phyloP scores from a whole-genome alignment of 2,888 invertebrate species.

The Myathropa florea region DNA sequence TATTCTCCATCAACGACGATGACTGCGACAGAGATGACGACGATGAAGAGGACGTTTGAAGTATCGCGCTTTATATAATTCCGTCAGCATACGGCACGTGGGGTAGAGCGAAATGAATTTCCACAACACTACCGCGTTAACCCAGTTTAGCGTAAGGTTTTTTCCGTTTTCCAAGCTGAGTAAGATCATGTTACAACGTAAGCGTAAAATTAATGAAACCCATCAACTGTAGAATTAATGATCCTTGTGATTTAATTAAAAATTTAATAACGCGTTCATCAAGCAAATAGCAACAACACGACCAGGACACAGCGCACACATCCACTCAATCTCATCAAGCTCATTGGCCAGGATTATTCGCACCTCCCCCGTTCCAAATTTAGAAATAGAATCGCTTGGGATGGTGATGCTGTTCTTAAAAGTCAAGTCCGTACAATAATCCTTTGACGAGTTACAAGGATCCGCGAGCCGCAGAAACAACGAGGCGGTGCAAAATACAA shows the following conservation, averaged over 20 bases:
- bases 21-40: not conserved
- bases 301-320: slow-evolving; percentile 10
- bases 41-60: slow-evolving; percentile 36
- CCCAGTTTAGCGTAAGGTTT: slow-evolving; percentile 49
- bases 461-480: slow-evolving; percentile 3
- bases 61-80: slow-evolving; percentile 54
- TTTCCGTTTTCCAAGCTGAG: not conserved
- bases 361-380: not conserved
- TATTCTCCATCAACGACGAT: slow-evolving; percentile 5
- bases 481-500: slow-evolving; percentile 2
- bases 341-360: not conserved
- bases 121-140: slow-evolving; percentile 48
- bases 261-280: slow-evolving; percentile 69
- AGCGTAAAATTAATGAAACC: slow-evolving; percentile 71
- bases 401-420: not conserved
- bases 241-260: slow-evolving; percentile 71
- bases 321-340: not conserved
- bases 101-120: slow-evolving; percentile 35
- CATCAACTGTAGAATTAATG: slow-evolving; percentile 69
- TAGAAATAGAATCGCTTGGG: not conserved
- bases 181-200: slow-evolving; percentile 60
- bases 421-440: slow-evolving; percentile 36
- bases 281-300: slow-evolving; percentile 36
- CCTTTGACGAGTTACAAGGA: slow-evolving; percentile 50
- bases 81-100: slow-evolving; percentile 36